A percentile compares a stretch with the other conserved stretches of the same genome.
Evolutionary conservation across 1,140 invertebrate genomes (phyloP).

Genomic region (Aradophagus sp.): DNA sequence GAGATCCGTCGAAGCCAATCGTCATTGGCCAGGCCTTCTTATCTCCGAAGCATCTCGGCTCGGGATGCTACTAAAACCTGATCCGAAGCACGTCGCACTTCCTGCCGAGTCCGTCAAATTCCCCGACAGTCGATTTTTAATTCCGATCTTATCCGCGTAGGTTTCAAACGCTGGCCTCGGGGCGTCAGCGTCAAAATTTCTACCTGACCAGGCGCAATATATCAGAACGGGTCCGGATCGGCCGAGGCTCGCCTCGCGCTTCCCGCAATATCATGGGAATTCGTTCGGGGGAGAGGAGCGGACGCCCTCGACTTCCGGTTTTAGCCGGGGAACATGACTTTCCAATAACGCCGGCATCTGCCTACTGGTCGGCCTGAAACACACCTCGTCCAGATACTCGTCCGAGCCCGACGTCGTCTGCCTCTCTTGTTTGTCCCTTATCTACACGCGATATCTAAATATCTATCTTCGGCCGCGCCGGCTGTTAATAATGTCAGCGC

Average conservation of each 20-base stretch:
- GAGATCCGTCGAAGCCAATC: no score
- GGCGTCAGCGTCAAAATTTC: no score
- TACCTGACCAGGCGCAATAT: slow-evolving; percentile 28
- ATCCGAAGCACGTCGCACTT: no score
- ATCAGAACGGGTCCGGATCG: slow-evolving; percentile 32
- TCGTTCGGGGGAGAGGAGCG: slow-evolving; percentile 30
- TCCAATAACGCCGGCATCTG: slow-evolving; percentile 69
- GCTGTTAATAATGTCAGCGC: slow-evolving; percentile 58
- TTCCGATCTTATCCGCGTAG: no score
- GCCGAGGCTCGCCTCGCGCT: slow-evolving; percentile 22
- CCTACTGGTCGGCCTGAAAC: slow-evolving; percentile 60
- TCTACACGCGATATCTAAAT: slow-evolving; percentile 66
- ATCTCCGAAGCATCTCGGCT: no score
- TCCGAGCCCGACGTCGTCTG: slow-evolving; percentile 45
- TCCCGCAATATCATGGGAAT: slow-evolving; percentile 31
- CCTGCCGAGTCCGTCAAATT: no score
- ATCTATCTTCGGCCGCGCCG: slow-evolving; percentile 60
- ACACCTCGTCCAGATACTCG: slow-evolving; percentile 59
- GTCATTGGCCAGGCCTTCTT: no score
- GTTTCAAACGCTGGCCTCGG: no score
- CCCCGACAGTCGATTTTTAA: no score
- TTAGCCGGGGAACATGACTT: slow-evolving; percentile 66
- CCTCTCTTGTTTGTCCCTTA: slow-evolving; percentile 56
- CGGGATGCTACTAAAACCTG: no score
- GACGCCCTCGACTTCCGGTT: slow-evolving; percentile 68